phyloP scores from a whole-genome alignment of 1,140 invertebrate genomes.

The Nasonia giraulti region DNA sequence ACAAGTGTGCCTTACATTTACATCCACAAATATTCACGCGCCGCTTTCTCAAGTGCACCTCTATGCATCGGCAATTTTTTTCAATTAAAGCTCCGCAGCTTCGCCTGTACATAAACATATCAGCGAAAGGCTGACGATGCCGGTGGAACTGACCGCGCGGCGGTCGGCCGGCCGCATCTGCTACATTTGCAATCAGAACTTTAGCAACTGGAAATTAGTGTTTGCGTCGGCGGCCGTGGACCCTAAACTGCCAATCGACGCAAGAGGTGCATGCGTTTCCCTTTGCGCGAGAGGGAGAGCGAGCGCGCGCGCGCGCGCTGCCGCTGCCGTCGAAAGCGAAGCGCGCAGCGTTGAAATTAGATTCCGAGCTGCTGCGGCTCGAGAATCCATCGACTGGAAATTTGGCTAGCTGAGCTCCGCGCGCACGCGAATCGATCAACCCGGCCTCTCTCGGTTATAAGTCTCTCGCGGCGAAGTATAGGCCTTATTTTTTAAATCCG shows the following conservation, averaged over 20 bases:
- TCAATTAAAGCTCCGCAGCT: background rate
- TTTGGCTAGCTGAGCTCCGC: background rate
- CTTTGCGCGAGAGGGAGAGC: conserved; percentile 3
- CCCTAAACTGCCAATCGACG: conserved; percentile 51
- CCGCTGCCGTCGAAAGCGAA: background rate
- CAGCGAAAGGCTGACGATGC: conserved; percentile 62
- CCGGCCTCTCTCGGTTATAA: background rate
- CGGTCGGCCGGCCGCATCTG: conserved; percentile 50
- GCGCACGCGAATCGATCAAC: conserved; percentile 1
- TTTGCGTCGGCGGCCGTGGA: conserved; percentile 35
- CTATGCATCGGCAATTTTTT: conserved; percentile 8
- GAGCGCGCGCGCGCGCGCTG: background rate
- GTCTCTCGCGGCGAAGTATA: background rate
- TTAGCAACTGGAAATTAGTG: conserved; percentile 58
- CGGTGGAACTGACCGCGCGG: conserved; percentile 3
- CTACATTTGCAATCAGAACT: conserved; percentile 64
- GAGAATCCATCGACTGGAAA: conserved; percentile 36
- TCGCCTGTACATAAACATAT: background rate
- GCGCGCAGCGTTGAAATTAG: conserved; percentile 40
- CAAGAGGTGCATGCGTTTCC: background rate
- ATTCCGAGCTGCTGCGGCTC: conserved; percentile 31
- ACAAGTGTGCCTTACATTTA: no score
- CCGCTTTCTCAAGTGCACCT: background rate
- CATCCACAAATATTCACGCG: background rate
- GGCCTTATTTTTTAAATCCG: background rate